Base-by-base conservation (phyloP, 2,888 invertebrate genomes). In the Apeira syringaria region DNA sequence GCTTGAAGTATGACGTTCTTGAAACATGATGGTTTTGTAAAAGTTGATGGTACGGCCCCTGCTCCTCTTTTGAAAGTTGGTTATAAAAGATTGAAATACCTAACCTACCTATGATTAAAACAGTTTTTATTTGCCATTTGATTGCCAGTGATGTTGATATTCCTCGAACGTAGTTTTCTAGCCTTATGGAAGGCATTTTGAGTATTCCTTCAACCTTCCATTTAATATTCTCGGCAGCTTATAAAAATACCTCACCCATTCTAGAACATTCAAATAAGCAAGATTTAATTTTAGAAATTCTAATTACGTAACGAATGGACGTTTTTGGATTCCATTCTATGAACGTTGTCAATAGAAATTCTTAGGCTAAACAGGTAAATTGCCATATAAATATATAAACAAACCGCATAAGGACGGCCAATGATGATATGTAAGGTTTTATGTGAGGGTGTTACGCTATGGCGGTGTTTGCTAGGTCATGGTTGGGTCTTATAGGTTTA, bases 291-390 rank as follows among this genome's bases (percentile, higher is more conserved):
- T 13, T n/a, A n/a, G n/a, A 8, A 15, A 44, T 38, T 34, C 13
- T 12, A 32, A 18, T 28, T 8, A 44, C 13, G 18, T 25, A 20
- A 20, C 18, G 5, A 2, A 11, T 11, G 22, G 24, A 34, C 25
- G 29, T 29, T 13, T 20, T 24, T 5, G 10, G 34, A 15, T 17
- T 28, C 8, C 4, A 7, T 35, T 28, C 11, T 13, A 7, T 5
- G 26, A 38, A 34, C 10, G 28, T n/a, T 27, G 36, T 43, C 27
- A 38, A 29, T 44, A 33, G 29, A 33, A 28, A 44, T 37, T 29
- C 25, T 37, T 25, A 20, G 7, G 9, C 29, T 29, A 29, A 37
- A 33, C 9, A 8, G 18, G 6, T 13, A 6, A 38, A 28, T 35
- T 35, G 26, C 20, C 28, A 17, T 37, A 3, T 32, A 32, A 7